Percentiles rank a stretch among this genome's conserved stretches.
Conservation (phyloP, 2,113 vertebrate genomes). For the Scomber japonicus region DNA sequence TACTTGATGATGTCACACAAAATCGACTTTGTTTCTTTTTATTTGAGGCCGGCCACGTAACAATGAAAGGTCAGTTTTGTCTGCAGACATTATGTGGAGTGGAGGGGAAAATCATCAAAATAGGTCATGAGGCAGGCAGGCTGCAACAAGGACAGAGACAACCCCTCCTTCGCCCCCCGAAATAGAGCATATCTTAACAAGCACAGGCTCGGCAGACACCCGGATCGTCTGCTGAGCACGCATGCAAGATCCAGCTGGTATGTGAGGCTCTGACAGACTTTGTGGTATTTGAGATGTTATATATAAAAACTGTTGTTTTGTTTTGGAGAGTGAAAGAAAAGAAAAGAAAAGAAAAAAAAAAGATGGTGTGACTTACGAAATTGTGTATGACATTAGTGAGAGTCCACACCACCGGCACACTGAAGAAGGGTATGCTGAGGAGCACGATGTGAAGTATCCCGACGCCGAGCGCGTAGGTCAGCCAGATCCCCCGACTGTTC, state of each 20-base stretch:
- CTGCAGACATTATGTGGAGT: slow-evolving; percentile 16
- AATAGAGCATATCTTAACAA: slow-evolving; percentile 32
- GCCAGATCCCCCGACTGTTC: slow-evolving; percentile 99
- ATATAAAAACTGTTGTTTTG: background rate
- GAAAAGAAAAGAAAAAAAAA: background rate
- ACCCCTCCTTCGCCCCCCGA: background rate
- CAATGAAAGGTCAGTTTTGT: slow-evolving; percentile 53
- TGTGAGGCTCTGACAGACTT: background rate
- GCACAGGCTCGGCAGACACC: slow-evolving; percentile 4
- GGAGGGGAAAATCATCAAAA: slow-evolving; percentile 30
- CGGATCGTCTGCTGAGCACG: too few species aligned
- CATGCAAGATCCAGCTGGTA: background rate
- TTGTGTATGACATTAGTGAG: slow-evolving; percentile 98
- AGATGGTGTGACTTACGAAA: slow-evolving; percentile 87
- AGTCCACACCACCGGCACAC: slow-evolving; percentile 96
- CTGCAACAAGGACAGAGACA: slow-evolving; percentile 13
- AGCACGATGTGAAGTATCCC: slow-evolving; percentile 97
- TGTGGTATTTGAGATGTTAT: background rate
- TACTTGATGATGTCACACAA: slow-evolving; percentile 57
- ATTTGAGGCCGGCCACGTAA: slow-evolving; percentile 40
- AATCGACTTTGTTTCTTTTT: slow-evolving; percentile 57
- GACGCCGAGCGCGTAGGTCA: slow-evolving; percentile 94
- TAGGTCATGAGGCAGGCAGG: slow-evolving; percentile 14
- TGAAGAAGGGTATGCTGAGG: slow-evolving; percentile 98
- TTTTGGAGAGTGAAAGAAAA: background rate